phyloP scores from a whole-genome alignment of 2,888 invertebrate genomes.

The Eupsilia transversa region DNA sequence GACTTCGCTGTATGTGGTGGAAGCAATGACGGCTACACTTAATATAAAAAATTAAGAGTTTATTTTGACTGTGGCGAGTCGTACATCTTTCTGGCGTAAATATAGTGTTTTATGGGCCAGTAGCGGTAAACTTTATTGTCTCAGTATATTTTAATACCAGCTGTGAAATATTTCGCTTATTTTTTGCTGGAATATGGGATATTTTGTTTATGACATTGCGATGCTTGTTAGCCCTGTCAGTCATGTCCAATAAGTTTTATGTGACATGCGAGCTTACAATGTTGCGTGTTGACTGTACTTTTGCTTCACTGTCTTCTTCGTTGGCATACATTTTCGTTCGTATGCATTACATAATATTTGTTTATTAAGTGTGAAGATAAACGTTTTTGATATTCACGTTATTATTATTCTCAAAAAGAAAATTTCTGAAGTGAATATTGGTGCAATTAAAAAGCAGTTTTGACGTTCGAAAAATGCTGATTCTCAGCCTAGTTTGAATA shows the following conservation, averaged over 20 bases:
- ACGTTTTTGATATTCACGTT: neutral
- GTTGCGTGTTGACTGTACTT: conserved; percentile 38
- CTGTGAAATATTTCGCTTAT: conserved; percentile 65
- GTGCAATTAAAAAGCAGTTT: neutral
- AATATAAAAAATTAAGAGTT: conserved; percentile 84
- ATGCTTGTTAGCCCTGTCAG: conserved; percentile 44
- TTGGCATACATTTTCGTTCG: conserved; percentile 21
- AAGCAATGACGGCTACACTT: conserved; percentile 82
- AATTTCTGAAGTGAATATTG: neutral
- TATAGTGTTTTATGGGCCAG: conserved; percentile 77
- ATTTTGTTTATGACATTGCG: conserved; percentile 59
- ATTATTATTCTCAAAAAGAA: neutral
- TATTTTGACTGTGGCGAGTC: conserved; percentile 82
- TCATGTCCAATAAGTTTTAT: conserved; percentile 48
- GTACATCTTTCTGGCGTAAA: conserved; percentile 76
- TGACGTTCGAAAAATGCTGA: too few species aligned
- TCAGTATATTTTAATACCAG: conserved; percentile 59
- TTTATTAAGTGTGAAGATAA: neutral
- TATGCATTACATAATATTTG: conserved; percentile 5
- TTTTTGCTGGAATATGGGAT: conserved; percentile 54
- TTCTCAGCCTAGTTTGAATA: too few species aligned
- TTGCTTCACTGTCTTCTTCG: conserved; percentile 32
- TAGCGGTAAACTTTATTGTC: conserved; percentile 74
- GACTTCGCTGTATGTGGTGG: conserved; percentile 87
- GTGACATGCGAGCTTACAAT: conserved; percentile 36